Evolutionary conservation across 2,888 invertebrate genomes (phyloP).

Genomic region (Drosophila meridionalis): DNA sequence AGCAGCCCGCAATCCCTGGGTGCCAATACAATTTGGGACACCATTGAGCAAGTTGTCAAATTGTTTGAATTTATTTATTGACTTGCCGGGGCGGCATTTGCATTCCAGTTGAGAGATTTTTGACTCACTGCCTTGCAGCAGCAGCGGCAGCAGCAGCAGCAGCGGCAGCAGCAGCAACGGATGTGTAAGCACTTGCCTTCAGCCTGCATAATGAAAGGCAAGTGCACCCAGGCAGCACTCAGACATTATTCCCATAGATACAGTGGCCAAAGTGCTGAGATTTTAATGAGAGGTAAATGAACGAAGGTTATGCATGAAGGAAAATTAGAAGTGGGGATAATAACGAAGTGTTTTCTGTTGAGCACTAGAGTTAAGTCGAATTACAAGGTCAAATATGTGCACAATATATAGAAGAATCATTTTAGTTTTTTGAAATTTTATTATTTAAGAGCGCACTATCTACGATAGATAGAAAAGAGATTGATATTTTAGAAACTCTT

Average conservation of each 20-base stretch:
- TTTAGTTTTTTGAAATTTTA: too few relatives aligned
- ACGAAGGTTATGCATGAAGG: not conserved
- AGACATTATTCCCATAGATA: slow-evolving; percentile 16
- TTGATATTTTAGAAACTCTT: too few relatives aligned
- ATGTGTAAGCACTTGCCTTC: slow-evolving; percentile 55
- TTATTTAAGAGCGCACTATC: too few relatives aligned
- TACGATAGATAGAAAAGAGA: too few relatives aligned
- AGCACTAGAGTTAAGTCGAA: too few relatives aligned
- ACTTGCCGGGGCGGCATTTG: slow-evolving; percentile 72
- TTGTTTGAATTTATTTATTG: slow-evolving; percentile 81
- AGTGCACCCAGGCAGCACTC: slow-evolving; percentile 47
- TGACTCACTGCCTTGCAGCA: slow-evolving; percentile 55
- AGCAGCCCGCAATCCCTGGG: slow-evolving; percentile 10
- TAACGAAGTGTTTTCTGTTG: not conserved
- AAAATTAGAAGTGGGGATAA: not conserved
- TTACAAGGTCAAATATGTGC: not conserved
- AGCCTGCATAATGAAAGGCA: slow-evolving; percentile 65
- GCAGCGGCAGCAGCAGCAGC: slow-evolving; percentile 11
- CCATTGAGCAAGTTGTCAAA: slow-evolving; percentile 80
- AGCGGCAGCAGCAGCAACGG: slow-evolving; percentile 38
- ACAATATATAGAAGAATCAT: not conserved
- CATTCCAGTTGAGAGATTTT: slow-evolving; percentile 71
- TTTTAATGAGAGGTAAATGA: slow-evolving; percentile 1
- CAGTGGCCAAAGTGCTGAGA: slow-evolving; percentile 28
- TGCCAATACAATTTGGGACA: slow-evolving; percentile 39